Percentiles rank a stretch among this genome's conserved stretches.
Evolutionary conservation across 2,797 vertebrate species (phyloP).

Genomic region (Neostethus bicornis): DNA sequence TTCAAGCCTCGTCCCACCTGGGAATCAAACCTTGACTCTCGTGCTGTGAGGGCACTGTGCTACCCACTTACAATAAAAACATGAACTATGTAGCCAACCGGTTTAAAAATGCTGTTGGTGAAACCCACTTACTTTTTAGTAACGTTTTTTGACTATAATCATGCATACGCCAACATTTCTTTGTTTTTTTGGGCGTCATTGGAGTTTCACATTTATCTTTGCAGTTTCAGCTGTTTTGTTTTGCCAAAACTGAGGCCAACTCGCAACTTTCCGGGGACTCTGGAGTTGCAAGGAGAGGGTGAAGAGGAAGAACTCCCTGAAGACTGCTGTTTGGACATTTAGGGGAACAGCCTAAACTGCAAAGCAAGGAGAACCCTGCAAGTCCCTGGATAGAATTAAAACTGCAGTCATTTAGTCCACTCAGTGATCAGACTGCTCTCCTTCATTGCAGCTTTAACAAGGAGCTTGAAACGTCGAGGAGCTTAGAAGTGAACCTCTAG

Average conservation of each 20-base stretch:
- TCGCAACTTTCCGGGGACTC: too few species aligned
- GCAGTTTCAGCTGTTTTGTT: neutral
- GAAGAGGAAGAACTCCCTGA: slow-evolving; percentile 50
- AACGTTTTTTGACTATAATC: too few species aligned
- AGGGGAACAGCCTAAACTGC: slow-evolving; percentile 38
- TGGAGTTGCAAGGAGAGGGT: slow-evolving; percentile 29
- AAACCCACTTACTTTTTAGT: too few species aligned
- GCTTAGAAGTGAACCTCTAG: slow-evolving; percentile 40
- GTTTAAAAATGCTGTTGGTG: too few species aligned
- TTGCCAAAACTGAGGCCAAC: slow-evolving; percentile 16
- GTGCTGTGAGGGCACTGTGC: too few species aligned
- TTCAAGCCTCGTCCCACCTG: too few species aligned
- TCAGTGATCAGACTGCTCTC: slow-evolving; percentile 27
- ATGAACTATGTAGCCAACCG: neutral
- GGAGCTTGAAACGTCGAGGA: slow-evolving; percentile 50
- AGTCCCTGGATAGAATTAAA: slow-evolving; percentile 11
- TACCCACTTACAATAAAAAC: neutral
- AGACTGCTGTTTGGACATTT: slow-evolving; percentile 66
- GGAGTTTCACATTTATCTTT: too few species aligned
- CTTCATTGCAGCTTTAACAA: slow-evolving; percentile 44
- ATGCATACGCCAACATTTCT: too few species aligned
- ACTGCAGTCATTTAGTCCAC: slow-evolving; percentile 22
- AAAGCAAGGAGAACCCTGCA: slow-evolving; percentile 8
- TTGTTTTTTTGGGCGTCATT: neutral
- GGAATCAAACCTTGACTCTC: too few species aligned